Percentiles rank a stretch among this genome's conserved stretches.
phyloP scores from a whole-genome alignment of 2,113 vertebrate genomes.

The Lamprologus ornatipinnis region DNA sequence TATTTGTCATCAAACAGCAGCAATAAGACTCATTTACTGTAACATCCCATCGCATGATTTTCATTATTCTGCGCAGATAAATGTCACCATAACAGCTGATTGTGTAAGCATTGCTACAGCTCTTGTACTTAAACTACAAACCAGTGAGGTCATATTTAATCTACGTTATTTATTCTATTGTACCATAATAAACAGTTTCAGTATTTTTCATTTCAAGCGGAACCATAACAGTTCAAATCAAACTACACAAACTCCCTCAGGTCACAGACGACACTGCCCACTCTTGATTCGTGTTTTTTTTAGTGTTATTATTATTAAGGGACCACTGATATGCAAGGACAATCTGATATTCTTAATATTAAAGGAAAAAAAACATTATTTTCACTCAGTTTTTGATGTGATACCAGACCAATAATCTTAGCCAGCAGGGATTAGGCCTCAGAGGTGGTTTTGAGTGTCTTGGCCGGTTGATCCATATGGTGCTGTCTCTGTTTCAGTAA shows the following conservation, averaged over 20 bases:
- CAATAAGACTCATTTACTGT: conserved; percentile 24
- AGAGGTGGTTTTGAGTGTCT: conserved; percentile 24
- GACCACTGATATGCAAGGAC: conserved; percentile 51
- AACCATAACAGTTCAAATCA: neutral
- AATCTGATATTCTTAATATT: conserved; percentile 28
- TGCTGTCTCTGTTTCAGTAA: conserved; percentile 42
- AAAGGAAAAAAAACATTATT: neutral
- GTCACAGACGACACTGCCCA: conserved; percentile 21
- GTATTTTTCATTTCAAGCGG: neutral
- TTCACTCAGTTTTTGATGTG: conserved; percentile 4
- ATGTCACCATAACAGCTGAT: neutral
- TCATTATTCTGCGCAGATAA: conserved; percentile 20
- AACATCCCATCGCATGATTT: conserved; percentile 30
- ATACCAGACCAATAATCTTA: conserved; percentile 28
- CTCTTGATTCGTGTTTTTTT: neutral
- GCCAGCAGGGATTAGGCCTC: conserved; percentile 39
- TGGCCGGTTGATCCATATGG: conserved; percentile 48
- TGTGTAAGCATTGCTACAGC: neutral
- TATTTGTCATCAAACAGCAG: conserved; percentile 28
- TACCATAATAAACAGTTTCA: neutral
- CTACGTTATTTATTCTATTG: conserved; percentile 1
- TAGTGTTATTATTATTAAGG: neutral
- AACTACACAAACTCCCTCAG: conserved; percentile 27
- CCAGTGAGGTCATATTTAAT: neutral
- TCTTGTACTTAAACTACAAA: conserved; percentile 4